Conservation (phyloP, 2,888 invertebrate species). For the Polydrusus pterygomalis region DNA sequence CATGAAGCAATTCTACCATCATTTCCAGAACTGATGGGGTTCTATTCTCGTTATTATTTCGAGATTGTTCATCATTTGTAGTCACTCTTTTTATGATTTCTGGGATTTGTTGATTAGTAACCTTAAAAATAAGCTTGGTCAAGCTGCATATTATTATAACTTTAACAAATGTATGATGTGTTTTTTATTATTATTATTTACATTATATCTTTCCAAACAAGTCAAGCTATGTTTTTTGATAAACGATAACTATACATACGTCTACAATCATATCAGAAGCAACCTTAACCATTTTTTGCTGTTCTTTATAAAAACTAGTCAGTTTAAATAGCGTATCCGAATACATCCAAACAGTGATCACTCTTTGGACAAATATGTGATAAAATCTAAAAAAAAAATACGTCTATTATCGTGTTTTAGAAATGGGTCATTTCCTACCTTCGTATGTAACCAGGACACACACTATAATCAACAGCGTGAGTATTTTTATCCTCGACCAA, state of each 20-base stretch:
- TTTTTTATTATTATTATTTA: too few species aligned
- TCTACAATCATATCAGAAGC: slow-evolving; percentile 44
- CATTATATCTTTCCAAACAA: neutral
- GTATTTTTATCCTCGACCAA: slow-evolving; percentile 56
- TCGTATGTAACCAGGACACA: slow-evolving; percentile 53
- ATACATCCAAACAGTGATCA: slow-evolving; percentile 56
- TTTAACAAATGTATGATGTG: too few species aligned
- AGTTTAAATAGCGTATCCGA: slow-evolving; percentile 49
- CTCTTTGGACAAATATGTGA: slow-evolving; percentile 54
- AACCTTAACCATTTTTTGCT: slow-evolving; percentile 53
- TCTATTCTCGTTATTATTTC: slow-evolving; percentile 26
- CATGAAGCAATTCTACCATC: slow-evolving; percentile 56
- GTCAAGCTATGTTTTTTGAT: neutral
- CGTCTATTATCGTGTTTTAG: neutral
- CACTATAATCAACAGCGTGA: slow-evolving; percentile 53
- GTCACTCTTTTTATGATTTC: slow-evolving; percentile 43
- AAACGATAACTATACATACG: slow-evolving; percentile 21
- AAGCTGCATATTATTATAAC: too few species aligned
- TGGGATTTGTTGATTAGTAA: slow-evolving; percentile 46
- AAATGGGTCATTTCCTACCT: slow-evolving; percentile 42
- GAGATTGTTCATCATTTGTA: neutral
- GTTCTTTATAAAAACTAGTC: slow-evolving; percentile 54
- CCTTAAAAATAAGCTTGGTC: slow-evolving; percentile 37
- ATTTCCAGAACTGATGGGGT: slow-evolving; percentile 59
- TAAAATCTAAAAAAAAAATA: slow-evolving; percentile 55